Evolutionary conservation across 1,140 invertebrate genomes (phyloP), one percentile per base, ranked within the genome.

Genomic region (Proctacanthus coquilletti): DNA sequence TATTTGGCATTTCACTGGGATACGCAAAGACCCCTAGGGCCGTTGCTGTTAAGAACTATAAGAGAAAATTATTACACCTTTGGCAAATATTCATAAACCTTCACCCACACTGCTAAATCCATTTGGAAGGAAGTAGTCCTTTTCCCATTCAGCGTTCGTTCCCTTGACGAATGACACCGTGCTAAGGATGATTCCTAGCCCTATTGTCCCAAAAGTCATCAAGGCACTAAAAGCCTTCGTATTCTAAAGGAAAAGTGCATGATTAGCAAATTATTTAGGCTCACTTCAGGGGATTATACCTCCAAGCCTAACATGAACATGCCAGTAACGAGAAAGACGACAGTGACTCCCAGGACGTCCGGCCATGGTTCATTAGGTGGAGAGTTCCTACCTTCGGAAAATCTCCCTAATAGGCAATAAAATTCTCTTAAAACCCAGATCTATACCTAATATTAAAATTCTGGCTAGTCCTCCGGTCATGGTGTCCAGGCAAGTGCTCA

Each of bases 261-360:
- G 23, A 8, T 27, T 8, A 27, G 8, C 23, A 27, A n/a, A n/a
- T n/a, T n/a, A n/a, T n/a, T n/a, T n/a, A n/a, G n/a, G 31, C 31
- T 8, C 31, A 15, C 15, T 33, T 30, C 31, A 6, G 13, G 21
- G 25, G 25, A 18, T 44, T 46, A 52, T 55, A 76, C 74, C 66
- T 77, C 74, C 27, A 78, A 53, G 13, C 75, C 75, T 45, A 76
- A 66, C 71, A 77, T 76, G 46, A 76, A 77, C 63, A 78, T 71
- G 34, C 68, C 66, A 5, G 71, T 75, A 3, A 76, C 68, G 2
- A 77, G 61, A 46, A 73, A 64, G 3, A 76, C 68, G 10, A 77
- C 72, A 0, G 69, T 69, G 5, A 77, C 71, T n/a, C 74, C 75
- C 14, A 77, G 47, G 1, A 77, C 69, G 59, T 79, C 75, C 31